Conservation (phyloP, 2,797 vertebrate species). For the Crotalus adamanteus region DNA sequence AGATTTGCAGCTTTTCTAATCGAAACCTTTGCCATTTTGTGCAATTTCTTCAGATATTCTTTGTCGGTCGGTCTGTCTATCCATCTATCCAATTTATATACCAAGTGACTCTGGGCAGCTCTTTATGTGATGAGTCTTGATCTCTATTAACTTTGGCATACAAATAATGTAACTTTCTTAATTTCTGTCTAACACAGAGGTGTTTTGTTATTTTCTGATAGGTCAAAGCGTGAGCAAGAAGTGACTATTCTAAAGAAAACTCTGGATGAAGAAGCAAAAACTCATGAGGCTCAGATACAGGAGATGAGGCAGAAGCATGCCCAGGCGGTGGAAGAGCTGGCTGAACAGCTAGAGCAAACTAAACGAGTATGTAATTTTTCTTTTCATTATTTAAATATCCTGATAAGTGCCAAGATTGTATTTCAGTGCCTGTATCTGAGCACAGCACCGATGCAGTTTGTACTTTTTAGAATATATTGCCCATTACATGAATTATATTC, state of each 20-base stretch:
- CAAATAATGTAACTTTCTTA: not conserved
- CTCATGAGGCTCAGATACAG: slow-evolving; percentile 85
- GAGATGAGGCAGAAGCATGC: slow-evolving; percentile 94
- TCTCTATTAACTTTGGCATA: not conserved
- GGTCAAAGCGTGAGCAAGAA: slow-evolving; percentile 93
- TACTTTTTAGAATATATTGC: not conserved
- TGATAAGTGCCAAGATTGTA: not conserved
- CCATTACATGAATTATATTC: not conserved
- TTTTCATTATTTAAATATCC: not conserved
- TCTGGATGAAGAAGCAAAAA: slow-evolving; percentile 87
- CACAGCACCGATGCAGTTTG: not conserved
- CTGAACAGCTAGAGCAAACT: slow-evolving; percentile 94
- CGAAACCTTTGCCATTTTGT: not conserved
- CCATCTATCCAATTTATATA: not conserved
- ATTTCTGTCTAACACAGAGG: slow-evolving; percentile 18
- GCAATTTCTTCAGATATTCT: not conserved
- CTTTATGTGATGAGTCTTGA: not conserved
- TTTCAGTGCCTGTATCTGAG: not conserved
- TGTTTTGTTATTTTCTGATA: slow-evolving; percentile 46
- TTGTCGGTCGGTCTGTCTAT: too few species aligned
- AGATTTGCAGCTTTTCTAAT: not conserved
- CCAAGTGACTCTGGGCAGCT: not conserved
- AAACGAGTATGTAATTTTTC: slow-evolving; percentile 80
- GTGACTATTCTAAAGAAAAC: slow-evolving; percentile 90
- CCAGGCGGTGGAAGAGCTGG: slow-evolving; percentile 92